Evolutionary conservation across 2,797 vertebrate species (phyloP).

Genomic region (Tachyglossus aculeatus): DNA sequence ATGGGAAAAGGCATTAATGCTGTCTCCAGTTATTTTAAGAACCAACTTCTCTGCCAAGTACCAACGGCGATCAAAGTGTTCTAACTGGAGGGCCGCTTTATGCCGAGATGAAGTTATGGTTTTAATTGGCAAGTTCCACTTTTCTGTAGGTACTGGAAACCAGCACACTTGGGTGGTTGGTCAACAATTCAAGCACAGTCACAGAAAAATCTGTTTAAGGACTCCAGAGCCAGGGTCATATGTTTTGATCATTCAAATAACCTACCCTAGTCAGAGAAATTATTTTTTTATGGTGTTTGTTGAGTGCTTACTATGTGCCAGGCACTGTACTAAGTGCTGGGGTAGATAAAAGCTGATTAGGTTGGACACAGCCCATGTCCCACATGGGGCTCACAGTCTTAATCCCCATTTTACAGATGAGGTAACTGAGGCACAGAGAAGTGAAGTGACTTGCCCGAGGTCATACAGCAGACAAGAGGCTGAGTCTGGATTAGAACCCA

Average conservation of each 20-base stretch:
- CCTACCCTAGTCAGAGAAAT: neutral
- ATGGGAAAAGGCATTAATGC: neutral
- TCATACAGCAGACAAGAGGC: too few species aligned
- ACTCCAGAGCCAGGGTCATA: neutral
- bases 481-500: too few species aligned
- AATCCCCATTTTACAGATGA: too few species aligned
- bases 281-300: neutral
- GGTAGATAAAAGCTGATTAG: neutral
- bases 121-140: neutral
- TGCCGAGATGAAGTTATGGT: neutral
- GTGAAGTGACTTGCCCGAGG: too few species aligned
- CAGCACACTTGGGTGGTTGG: neutral
- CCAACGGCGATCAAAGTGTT: neutral
- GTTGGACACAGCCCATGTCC: too few species aligned
- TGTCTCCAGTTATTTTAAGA: neutral
- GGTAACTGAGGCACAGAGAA: too few species aligned
- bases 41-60: neutral
- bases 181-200: neutral
- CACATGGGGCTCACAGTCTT: too few species aligned
- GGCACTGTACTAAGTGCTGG: constrained; percentile 2
- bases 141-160: neutral
- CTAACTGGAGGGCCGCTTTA: neutral
- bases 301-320: too few species aligned
- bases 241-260: neutral
- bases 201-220: neutral